Base-by-base conservation (phyloP, 2,797 vertebrate species). In the Notolabrus celidotus region DNA sequence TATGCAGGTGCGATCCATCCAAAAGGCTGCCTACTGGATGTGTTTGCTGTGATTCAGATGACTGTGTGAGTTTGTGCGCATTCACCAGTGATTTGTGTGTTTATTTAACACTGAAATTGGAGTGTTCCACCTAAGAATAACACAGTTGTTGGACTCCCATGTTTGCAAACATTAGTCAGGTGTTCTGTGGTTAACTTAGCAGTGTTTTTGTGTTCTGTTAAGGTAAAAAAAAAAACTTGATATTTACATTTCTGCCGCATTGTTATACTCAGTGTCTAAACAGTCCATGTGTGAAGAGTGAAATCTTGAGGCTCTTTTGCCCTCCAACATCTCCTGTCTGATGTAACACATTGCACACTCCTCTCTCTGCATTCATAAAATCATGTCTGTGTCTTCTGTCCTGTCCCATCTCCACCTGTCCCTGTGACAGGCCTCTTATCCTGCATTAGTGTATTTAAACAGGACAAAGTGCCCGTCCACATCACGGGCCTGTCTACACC, bases 401-500 rank as follows among this genome's bases (percentile, higher is more conserved):
- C 60, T 27, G 14, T 89, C 80, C 64, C 65, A 93, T 93, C 85
- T 87, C 66, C 67, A 75, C 64, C 84, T 38, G 79, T 71, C 79
- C 74, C 80, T 2, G 31, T 86, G 91, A 94, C 84, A 80, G 72
- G 73, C 82, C 84, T 90, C 89, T 93, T 91, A 90, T 90, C 82
- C 86, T 68, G 88, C 74, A 88, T 94, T 93, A 93, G 90, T 92
- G 86, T 88, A 67, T 90, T 92, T 93, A 93, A 93, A 89, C 84
- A 88, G 88, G 92, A 93, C 93, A 92, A 94, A 92, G 84, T 88
- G 91, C 88, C 90, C 86, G 88, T 92, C 88, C 88, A 77, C 82
- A 90, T 86, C 83, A 79, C 20, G 23, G 76, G 42, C 69, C 77
- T 80, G 77, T 79, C 84, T 87, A 73, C 68, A 78, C 77, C 82